Evolutionary conservation across 2,888 invertebrate species (phyloP), one percentile per base, ranked within the genome.

Genomic region (Ornithoptera priamus): DNA sequence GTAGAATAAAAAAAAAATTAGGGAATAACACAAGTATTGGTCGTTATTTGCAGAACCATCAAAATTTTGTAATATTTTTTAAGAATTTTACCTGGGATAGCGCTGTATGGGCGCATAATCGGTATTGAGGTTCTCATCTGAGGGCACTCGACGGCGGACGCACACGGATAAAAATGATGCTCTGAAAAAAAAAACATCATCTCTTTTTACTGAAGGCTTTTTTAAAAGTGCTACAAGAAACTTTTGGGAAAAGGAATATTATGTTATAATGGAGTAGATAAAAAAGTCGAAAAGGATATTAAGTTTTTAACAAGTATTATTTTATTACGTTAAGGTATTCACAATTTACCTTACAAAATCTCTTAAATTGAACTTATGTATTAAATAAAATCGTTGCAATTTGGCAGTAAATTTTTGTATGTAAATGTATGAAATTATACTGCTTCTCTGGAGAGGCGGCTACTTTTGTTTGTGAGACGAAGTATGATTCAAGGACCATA

Each of bases 71-170:
- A 61, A 61, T 3, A 36, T 15, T 64, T 64, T 7, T 63, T 57
- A 64, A 17, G 81, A 62, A 87, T 75, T 79, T 74, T 87, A 94
- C 94, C 95, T 95, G 80, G 95, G 95, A 93, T 95, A 95, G 81
- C 96, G 94, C 76, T 96, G 96, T 86, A 96, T 96, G 73, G 97
- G 97, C 67, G 96, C 96, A 87, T 95, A 96, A 81, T 97, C 96
- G 79, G 95, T 94, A 85, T 95, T 94, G 81, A 97, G 94, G 85
- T 97, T 97, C 91, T 97, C 97, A 89, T 97, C 97, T 77, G 97
- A 97, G 77, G 97, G 97, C 77, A 96, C 96, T 82, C 97, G 95
- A 81, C 96, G 94, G 74, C 97, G 95, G 78, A 97, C 97, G 89
- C 97, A 97, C 74, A 97, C 97, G 79, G 97, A 97, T 81, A 97